phyloP scores from a whole-genome alignment of 2,113 vertebrate genomes.

The Todiramphus chloris region DNA sequence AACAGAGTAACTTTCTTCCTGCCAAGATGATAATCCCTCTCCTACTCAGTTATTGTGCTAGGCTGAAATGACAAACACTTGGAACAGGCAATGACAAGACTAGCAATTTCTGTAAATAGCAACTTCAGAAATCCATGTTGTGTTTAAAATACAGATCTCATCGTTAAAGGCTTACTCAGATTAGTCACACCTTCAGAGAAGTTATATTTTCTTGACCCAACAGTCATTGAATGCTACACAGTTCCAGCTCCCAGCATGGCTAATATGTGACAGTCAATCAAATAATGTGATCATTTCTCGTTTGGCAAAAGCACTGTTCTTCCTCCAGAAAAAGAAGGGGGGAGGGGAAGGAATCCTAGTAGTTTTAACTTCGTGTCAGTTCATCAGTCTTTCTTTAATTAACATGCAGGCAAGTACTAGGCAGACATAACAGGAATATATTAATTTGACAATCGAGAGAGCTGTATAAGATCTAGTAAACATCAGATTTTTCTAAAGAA shows the following conservation, averaged over 20 bases:
- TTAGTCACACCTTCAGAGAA: background rate
- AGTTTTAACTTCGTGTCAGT: background rate
- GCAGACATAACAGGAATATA: background rate
- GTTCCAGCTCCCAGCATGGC: background rate
- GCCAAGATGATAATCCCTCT: conserved; percentile 2
- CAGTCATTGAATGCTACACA: background rate
- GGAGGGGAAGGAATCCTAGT: no score
- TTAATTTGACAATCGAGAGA: background rate
- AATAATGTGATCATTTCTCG: background rate
- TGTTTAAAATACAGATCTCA: background rate
- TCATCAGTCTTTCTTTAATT: background rate
- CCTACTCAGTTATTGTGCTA: background rate
- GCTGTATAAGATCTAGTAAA: background rate
- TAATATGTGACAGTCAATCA: background rate
- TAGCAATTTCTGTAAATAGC: background rate
- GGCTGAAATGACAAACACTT: background rate
- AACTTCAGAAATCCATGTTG: background rate
- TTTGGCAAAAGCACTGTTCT: background rate
- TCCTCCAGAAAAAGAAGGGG: background rate
- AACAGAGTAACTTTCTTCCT: background rate
- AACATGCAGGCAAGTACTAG: background rate
- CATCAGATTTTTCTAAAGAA: background rate
- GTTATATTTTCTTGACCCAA: background rate
- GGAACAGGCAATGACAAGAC: background rate
- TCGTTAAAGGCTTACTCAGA: background rate